Evolutionary conservation across 2,888 invertebrate species (phyloP), one percentile per base, ranked within the genome.

Genomic region (Leucophenga montana): DNA sequence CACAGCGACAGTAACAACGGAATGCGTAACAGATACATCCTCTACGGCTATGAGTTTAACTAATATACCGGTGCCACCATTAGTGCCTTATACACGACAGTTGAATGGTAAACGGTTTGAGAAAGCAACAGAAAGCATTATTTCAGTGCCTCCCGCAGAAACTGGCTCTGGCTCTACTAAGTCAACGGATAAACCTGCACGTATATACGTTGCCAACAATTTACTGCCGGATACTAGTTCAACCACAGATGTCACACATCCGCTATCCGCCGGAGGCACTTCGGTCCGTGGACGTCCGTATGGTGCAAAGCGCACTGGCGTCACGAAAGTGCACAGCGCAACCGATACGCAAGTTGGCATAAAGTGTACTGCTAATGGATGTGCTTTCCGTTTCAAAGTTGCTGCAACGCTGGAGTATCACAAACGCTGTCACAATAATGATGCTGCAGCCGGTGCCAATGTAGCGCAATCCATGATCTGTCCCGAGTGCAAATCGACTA

Each of bases 401-500:
- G 70, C 80, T 0, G 77, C 82, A 22, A 87, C 86, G 1, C 71
- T 88, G 48, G 85, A 86, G 5, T 88, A 87, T 53, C 89, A 89
- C 59, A 85, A 85, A 39, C 80, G 81, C 18, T 89, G 89, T 53
- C 89, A 89, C 70, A 82, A 82, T 5, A 81, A 78, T 0, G 16
- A 68, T 0, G 61, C 73, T 3, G 1, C 16, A 1, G 50, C 16
- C 18, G 31, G 20, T 16, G 14, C 6, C 8, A 71, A 74, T 65
- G 73, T 73, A 0, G 67, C 76, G 1, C 85, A 79, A 14, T 75
- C 85, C 0, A 86, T 87, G 82, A 74, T 85, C 33, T 95, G 95
- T 87, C 91, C 91, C 0, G 93, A 94, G 84, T 95, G 95, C 86
- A 88, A 78, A 39, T 85, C 90, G 0, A 84, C 77, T 11, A 82